Conservation (phyloP, 2,888 invertebrate genomes). For the Ichneumoninae sp. region DNA sequence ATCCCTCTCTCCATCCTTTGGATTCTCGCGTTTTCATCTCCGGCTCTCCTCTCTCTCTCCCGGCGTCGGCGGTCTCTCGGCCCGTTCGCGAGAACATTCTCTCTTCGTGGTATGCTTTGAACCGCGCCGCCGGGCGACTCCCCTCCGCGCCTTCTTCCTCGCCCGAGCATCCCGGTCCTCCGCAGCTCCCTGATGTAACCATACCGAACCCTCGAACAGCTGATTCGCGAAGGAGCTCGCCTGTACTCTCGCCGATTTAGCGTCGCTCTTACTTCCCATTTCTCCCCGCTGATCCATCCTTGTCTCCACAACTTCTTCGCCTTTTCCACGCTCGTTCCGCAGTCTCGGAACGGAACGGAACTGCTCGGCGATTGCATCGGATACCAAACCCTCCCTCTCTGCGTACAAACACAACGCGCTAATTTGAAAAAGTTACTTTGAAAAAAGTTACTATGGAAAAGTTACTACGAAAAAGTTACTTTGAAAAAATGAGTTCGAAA, state of each 20-base stretch:
- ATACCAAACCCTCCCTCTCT: conserved; percentile 10
- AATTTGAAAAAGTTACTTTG: too few species aligned
- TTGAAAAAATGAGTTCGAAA: too few species aligned
- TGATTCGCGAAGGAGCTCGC: conserved; percentile 59
- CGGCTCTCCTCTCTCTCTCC: conserved; percentile 20
- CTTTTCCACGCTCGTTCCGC: conserved; percentile 43
- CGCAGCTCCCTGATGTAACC: conserved; percentile 60
- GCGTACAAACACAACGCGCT: not conserved
- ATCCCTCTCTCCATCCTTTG: conserved; percentile 32
- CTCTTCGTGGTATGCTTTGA: conserved; percentile 71
- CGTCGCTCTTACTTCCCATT: conserved; percentile 45
- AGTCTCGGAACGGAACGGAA: conserved; percentile 38
- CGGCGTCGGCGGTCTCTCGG: conserved; percentile 67
- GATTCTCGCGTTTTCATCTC: conserved; percentile 53
- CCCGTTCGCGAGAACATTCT: conserved; percentile 65
- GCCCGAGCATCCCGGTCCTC: conserved; percentile 34
- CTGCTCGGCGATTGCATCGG: conserved; percentile 37
- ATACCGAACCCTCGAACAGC: conserved; percentile 60
- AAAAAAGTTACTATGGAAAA: too few species aligned
- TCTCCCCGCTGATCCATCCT: conserved; percentile 21
- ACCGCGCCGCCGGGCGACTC: conserved; percentile 64
- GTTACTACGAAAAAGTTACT: too few species aligned
- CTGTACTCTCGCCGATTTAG: conserved; percentile 57
- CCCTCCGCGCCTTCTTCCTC: conserved; percentile 26
- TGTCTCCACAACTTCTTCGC: conserved; percentile 9